Evolutionary conservation across 2,888 invertebrate species (phyloP).

Genomic region (Iphiclides podalirius): DNA sequence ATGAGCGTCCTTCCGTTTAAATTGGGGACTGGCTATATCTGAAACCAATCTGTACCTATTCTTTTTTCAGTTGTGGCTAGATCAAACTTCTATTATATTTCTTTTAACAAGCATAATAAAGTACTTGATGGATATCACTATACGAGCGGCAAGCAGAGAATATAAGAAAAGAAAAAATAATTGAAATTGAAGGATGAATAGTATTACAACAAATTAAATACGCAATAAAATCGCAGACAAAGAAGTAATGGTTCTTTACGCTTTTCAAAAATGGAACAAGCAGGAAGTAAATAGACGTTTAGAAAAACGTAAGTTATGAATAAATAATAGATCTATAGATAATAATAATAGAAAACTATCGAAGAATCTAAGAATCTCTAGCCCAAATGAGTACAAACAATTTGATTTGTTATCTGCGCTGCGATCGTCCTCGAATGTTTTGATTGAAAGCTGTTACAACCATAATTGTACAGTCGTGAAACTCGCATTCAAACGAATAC

Average conservation of each 20-base stretch:
- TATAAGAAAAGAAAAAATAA: too few species aligned
- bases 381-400: conserved; percentile 25
- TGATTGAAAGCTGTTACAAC: conserved; percentile 37
- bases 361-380: conserved; percentile 27
- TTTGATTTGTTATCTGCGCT: conserved; percentile 40
- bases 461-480: conserved; percentile 1
- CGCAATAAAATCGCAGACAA: too few species aligned
- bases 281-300: conserved; percentile 3
- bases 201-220: too few species aligned
- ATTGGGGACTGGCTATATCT: too few species aligned
- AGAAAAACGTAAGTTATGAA: conserved; percentile 6
- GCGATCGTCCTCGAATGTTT: conserved; percentile 49
- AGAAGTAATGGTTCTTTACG: background rate
- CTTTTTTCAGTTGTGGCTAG: too few species aligned
- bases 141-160: too few species aligned
- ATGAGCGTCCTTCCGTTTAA: too few species aligned
- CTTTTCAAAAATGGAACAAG: background rate
- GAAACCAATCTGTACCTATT: too few species aligned
- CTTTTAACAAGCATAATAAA: too few species aligned
- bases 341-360: conserved; percentile 30
- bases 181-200: too few species aligned
- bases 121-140: too few species aligned
- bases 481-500: conserved; percentile 20
- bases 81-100: too few species aligned
- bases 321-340: conserved; percentile 20